Conservation (phyloP, 2,113 vertebrate species). For the Epinephelus fuscoguttatus region DNA sequence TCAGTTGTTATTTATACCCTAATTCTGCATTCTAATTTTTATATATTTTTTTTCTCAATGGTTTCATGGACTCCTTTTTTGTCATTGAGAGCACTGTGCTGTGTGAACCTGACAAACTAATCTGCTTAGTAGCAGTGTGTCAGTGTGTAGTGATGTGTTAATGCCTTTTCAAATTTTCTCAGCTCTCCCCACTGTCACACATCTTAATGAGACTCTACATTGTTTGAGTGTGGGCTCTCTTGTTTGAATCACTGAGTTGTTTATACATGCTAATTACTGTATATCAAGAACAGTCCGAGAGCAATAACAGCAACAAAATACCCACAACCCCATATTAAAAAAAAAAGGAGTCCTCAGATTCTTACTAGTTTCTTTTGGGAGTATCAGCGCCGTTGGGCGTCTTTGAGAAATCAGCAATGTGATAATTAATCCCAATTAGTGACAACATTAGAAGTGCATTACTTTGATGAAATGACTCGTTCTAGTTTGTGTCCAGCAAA, state of each 20-base stretch:
- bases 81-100: not conserved
- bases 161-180: not conserved
- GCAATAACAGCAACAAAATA: not conserved
- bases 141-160: not conserved
- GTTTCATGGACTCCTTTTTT: no score
- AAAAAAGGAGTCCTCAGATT: not conserved
- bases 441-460: not conserved
- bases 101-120: not conserved
- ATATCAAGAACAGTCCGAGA: not conserved
- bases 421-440: constrained; percentile 7
- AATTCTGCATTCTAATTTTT: no score
- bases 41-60: no score
- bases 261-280: constrained; percentile 11
- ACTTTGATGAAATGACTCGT: not conserved
- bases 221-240: not conserved
- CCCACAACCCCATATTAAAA: not conserved
- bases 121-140: not conserved
- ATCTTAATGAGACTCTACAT: constrained; percentile 7
- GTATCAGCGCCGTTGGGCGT: not conserved
- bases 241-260: not conserved
- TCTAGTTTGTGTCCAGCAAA: constrained; percentile 1
- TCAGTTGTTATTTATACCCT: no score
- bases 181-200: not conserved
- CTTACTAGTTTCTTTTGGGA: not conserved
- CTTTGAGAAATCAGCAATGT: constrained; percentile 1